Evolutionary conservation across 1,140 invertebrate species (phyloP).

Genomic region (Drosophila oshimai): DNA sequence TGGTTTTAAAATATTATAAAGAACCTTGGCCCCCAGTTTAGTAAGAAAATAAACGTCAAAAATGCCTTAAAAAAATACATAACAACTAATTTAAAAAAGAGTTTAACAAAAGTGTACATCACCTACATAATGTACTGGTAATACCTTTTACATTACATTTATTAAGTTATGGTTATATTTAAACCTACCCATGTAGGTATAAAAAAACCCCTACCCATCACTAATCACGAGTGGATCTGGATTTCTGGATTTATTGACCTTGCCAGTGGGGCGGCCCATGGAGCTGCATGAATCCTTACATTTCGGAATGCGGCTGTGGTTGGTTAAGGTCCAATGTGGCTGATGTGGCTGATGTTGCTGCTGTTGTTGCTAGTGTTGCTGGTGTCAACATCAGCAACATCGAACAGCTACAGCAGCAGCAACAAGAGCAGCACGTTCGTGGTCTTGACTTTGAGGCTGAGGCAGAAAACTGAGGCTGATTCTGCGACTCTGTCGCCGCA

Average conservation of each 20-base stretch:
- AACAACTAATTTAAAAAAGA: no score
- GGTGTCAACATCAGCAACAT: constrained; percentile 51
- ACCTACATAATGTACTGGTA: no score
- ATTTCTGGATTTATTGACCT: constrained; percentile 64
- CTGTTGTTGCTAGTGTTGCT: constrained; percentile 15
- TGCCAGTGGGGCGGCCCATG: constrained; percentile 45
- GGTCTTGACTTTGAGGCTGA: constrained; percentile 34
- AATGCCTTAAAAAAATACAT: no score
- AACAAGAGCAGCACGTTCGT: constrained; percentile 46
- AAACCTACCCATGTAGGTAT: not conserved
- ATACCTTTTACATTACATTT: no score
- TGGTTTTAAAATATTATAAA: no score
- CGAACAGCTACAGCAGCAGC: constrained; percentile 23
- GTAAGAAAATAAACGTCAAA: no score
- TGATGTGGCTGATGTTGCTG: not conserved
- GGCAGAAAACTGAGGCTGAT: constrained; percentile 17
- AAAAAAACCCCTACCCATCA: constrained; percentile 10
- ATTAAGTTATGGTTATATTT: not conserved
- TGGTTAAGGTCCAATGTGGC: constrained; percentile 22
- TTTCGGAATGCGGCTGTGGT: constrained; percentile 75
- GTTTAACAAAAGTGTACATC: no score
- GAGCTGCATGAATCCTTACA: constrained; percentile 65
- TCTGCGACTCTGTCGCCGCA: constrained; percentile 68
- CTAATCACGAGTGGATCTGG: constrained; percentile 22
- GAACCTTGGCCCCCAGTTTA: no score